Evolutionary conservation across 2,113 vertebrate species (phyloP), one percentile per base, ranked within the genome.

Genomic region (Microcebus lehilahytsara): DNA sequence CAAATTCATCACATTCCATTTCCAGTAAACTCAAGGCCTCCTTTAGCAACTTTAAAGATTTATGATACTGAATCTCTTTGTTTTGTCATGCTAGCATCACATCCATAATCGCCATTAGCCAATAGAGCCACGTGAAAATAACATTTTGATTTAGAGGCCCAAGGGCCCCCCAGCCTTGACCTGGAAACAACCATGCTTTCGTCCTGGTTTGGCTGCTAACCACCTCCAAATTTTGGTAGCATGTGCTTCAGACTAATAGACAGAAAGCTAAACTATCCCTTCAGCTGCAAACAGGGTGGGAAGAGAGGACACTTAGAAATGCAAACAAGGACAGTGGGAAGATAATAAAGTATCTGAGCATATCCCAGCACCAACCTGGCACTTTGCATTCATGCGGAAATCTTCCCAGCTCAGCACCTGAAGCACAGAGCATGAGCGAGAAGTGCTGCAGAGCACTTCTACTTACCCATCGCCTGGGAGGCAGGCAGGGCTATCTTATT

Each of bases 11-110:
- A 19, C 74, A 94, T 62, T 91, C 49, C 32, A 56, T 95, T 97
- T 88, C 60, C 34, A 53, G 42, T 80, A 85, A 96, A 77, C 22
- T 46, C 27, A 58, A 2, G 25, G 23, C n/a, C 40, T 93, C 53
- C n/a, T 92, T 87, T 40, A 89, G 60, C 20, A 81, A 94, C 60
- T 85, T 37, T 34, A 71, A 75, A 87, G 56, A 88, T 92, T 95
- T 69, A 53, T 69, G 23, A 79, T 67, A 81, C 32, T 85, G 51
- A 97, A 92, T 25, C 17, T 95, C 87, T 93, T 56, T 87, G 42
- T 40, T 93, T 37, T 83, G 37, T 58, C 91, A 67, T 30, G 64
- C 17, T 85, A 49, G 58, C 72, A 32, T 58, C 42, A 88, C 46
- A 94, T 51, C 32, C 80, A 62, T 46, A 87, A 62, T 77, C 30